Base-by-base conservation (phyloP, 2,888 invertebrate species). In the Agrotis puta region DNA sequence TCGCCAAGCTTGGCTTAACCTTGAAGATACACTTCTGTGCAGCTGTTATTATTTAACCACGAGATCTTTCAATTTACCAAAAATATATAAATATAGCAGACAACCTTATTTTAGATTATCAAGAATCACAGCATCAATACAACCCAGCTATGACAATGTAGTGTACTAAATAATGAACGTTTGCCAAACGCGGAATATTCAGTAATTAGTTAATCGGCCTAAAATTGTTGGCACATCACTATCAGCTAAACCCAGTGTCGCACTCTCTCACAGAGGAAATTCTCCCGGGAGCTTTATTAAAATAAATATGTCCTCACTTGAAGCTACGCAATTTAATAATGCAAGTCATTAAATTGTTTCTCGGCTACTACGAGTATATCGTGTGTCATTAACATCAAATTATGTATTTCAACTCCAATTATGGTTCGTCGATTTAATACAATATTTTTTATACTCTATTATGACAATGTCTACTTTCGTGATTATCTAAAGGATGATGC, bases 291-390 rank as follows among this genome's bases (percentile, higher is more conserved):
- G 84, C 86, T 88, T 90, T 87, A 92, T 91, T 91, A 90, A 90
- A 39, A 39, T 39, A 90, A n/a, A 89, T 91, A 88, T 89, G 85
- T 85, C 84, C 80, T 85, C 87, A 86, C 86, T 86, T 75, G 66
- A 73, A 84, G 84, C 86, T 84, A 85, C 83, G 82, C 85, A 86
- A 87, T 90, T 92, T 88, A 91, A 91, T 92, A 90, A 91, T 92
- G 88, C 89, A 90, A 80, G 84, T 70, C 86, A 85, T 87, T 83
- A 90, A 91, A 91, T 89, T 88, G 87, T 90, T 89, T 88, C 82
- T 81, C 70, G 70, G 58, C 66, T 64, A 73, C 64, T n/a, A n/a
- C n/a, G n/a, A n/a, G n/a, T 72, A 70, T 81, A 74, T 66, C 53
- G 69, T 79, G 77, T 77, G 81, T 80, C 81, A 83, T 87, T 83